phyloP scores from a whole-genome alignment of 2,113 vertebrate species.

The Thalassarche chlororhynchos region DNA sequence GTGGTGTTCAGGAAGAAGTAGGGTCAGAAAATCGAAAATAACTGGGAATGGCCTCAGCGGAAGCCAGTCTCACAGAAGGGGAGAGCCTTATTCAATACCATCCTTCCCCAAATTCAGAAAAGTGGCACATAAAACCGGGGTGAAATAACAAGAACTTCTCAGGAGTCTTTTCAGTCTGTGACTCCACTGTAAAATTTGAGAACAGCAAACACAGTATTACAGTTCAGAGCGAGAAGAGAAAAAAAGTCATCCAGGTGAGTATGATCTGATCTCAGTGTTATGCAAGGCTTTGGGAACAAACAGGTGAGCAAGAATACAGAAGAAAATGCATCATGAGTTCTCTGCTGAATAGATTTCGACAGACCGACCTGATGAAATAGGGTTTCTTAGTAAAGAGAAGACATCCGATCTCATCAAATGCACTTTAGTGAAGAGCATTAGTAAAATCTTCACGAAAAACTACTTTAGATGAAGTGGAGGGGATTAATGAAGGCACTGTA shows the following conservation, averaged over 20 bases:
- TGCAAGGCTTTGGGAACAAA: neutral
- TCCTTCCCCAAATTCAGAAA: neutral
- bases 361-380: neutral
- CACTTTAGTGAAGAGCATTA: neutral
- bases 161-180: neutral
- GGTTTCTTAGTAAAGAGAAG: neutral
- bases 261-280: neutral
- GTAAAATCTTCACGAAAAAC: neutral
- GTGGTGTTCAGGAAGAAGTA: neutral
- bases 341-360: neutral
- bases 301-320: neutral
- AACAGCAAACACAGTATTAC: neutral
- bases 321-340: neutral
- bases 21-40: neutral
- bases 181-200: neutral
- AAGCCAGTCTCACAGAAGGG: neutral
- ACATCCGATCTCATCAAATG: neutral
- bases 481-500: neutral
- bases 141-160: neutral
- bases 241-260: neutral
- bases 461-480: neutral
- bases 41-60: neutral
- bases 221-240: neutral
- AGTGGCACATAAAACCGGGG: neutral
- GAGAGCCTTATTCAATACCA: neutral